Evolutionary conservation across 2,888 invertebrate genomes (phyloP), one percentile per base, ranked within the genome.

Genomic region (Philopedon plagiatum): DNA sequence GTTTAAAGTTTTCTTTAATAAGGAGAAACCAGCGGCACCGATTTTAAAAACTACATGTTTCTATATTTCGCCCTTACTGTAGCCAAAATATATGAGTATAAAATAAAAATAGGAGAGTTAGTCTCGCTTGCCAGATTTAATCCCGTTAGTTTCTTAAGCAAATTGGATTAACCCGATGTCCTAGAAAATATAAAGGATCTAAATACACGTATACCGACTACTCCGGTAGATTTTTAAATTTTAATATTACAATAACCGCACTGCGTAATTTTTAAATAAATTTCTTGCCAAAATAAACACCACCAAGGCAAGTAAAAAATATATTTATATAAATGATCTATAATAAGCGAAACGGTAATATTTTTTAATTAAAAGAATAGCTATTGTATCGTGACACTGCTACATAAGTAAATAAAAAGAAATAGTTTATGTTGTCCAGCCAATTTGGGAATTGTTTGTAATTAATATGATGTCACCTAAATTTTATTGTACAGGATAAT

Each of bases 131-230:
- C 46, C 19, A 67, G 60, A 64, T 65, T 64, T 65, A 71, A 71
- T 71, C 60, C 9, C 8, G 29, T 61, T 57, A 49, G 13, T 41
- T 39, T 51, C 54, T 62, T 62, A 13, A 21, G 18, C 62, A 69
- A 69, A 69, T 56, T 62, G 56, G 69, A 69, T 69, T 69, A 51
- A 41, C 56, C 44, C 13, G 13, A 18, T 41, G 41, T 49, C 44
- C 58, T 44, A 26, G 46, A 58, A 66, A 60, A 29, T 54, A 13
- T 54, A 54, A 32, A 32, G 51, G 18, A 29, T 54, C 51, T 46
- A 46, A 46, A 4, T 21, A 46, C 8, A 5, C 8, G 46, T 1
- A 23, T 23, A 39, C 11, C 5, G 15, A 39, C 13, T 39, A 15
- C 15, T 15, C 26, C 26, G 3, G 26, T 7, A 5, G 7, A 7